These are phyloP conservation scores for Aramus guarauna DNA, from an alignment of 2,113 vertebrate species.

Conservation along the genomic window DNA sequence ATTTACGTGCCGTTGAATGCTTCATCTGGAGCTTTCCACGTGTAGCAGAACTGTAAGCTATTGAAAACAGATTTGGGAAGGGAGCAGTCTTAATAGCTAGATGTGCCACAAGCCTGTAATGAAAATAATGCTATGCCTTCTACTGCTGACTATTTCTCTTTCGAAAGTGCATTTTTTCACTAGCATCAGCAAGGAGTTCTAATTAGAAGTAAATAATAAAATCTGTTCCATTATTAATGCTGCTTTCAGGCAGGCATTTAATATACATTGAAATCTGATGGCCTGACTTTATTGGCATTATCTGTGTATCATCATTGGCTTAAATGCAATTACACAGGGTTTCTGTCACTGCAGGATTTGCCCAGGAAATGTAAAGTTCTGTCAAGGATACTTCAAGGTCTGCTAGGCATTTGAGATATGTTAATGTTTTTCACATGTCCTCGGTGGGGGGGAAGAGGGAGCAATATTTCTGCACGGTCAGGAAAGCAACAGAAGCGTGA, in stretches of 20 bases:
- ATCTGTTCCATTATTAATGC: background rate
- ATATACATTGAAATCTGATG: background rate
- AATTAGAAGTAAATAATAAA: conserved; percentile 11
- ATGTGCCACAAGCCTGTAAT: background rate
- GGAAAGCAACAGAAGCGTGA: background rate
- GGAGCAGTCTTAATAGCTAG: background rate
- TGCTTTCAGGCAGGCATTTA: background rate
- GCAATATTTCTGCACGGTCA: background rate
- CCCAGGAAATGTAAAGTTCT: background rate
- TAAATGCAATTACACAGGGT: background rate
- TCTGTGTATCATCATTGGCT: background rate
- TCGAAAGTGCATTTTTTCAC: background rate
- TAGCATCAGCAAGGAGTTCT: background rate
- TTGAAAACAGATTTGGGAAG: background rate
- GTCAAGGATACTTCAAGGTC: conserved; percentile 41
- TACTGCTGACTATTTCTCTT: background rate
- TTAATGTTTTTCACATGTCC: conserved; percentile 52
- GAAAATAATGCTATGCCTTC: background rate
- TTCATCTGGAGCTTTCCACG: background rate
- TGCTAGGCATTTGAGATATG: background rate
- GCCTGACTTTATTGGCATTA: background rate
- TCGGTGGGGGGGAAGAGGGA: background rate
- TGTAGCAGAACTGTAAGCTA: background rate
- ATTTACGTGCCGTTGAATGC: background rate
- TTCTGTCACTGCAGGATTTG: background rate